Evolutionary conservation across 1,140 invertebrate genomes (phyloP), one percentile per base, ranked within the genome.

Genomic region (Lanistes nyassanus): DNA sequence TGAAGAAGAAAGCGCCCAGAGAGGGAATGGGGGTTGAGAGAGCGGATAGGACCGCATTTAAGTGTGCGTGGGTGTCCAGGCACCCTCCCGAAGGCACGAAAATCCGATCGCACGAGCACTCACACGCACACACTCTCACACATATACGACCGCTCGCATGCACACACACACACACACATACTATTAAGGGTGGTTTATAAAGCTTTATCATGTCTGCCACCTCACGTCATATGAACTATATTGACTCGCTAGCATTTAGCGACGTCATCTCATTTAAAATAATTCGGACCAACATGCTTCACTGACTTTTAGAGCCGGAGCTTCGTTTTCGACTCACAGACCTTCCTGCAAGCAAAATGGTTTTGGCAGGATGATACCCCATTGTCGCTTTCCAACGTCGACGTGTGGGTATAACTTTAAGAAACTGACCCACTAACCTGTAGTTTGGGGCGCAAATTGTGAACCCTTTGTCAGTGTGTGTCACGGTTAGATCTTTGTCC

Each of bases 91-190:
- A 29, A 64, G 29, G 23, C 60, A 64, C 60, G 23, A 29, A 64
- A 29, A 31, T 36, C 31, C 60, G 29, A 29, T 34, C 60, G 29
- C 60, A 64, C 60, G 29, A 29, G 37, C 60, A 23, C 60, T 34
- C 60, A 23, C 60, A 64, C 60, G 37, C 60, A 64, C 60, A 64
- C 60, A 64, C 60, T 34, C 60, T 34, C 60, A 64, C 60, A 64
- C 60, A 64, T 36, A 64, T 36, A 64, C 58, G 23, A 26, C 9
- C 58, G 31, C 58, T 23, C 58, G 31, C 58, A 31, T 23, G 31
- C 58, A 31, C 58, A 60, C 58, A 31, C 60, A 64, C 60, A 64
- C 60, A 64, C 60, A 64, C 60, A 64, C 60, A 64, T 36, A 60
- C 58, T 6, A 60, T 60, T 60, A 9, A 23, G 31, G 9, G 7